Evolutionary conservation across 2,113 vertebrate species (phyloP), one percentile per base, ranked within the genome.

Genomic region (Heterocephalus glaber): DNA sequence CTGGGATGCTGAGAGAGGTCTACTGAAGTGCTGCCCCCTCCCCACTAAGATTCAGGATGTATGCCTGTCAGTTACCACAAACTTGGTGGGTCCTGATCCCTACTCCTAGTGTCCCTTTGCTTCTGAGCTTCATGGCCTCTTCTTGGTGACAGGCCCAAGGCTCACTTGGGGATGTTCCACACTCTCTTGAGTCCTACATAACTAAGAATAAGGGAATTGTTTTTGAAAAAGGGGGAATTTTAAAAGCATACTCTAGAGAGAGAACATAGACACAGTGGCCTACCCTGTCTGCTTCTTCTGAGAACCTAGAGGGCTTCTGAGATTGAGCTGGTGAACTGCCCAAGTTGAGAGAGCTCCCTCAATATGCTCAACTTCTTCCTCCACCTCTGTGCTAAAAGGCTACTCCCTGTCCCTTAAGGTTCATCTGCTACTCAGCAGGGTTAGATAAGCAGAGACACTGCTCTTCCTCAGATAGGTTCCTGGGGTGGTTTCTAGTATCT

Each of bases 261-360:
- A 61, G 5, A 41, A 66, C 24, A 35, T 44, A 90, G 77, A 79
- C 11, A 83, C 1, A 33, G 12, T 26, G 16, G 12, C 3, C 12
- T 49, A 70, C 7, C 20, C n/a, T 47, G 38, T 16, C 49, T 80
- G 89, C 79, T 20, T 70, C 49, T 24, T 61, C 24, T 13, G 38
- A 85, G n/a, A 72, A 52, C 49, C 26, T 14, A 1, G 83, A 49
- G 49, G 14, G 79, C 70, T 60, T 83, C 66, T 38, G 61, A 44
- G 28, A 9, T 3, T 44, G 28, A 24, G 66, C 79, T 35, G 61
- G 54, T 4, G 16, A 70, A 28, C 2, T 4, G 30, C 12, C 28
- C 7, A 19, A 16, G 28, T 2, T 0, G 47, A 60, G 87, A 41
- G 38, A 0, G 3, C 0, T 7, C 93, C 12, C 16, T 26, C 7